These are phyloP conservation scores for Mormyrus proboscirostris DNA, from an alignment of 2,797 vertebrate genomes.

Conservation along the genomic window DNA sequence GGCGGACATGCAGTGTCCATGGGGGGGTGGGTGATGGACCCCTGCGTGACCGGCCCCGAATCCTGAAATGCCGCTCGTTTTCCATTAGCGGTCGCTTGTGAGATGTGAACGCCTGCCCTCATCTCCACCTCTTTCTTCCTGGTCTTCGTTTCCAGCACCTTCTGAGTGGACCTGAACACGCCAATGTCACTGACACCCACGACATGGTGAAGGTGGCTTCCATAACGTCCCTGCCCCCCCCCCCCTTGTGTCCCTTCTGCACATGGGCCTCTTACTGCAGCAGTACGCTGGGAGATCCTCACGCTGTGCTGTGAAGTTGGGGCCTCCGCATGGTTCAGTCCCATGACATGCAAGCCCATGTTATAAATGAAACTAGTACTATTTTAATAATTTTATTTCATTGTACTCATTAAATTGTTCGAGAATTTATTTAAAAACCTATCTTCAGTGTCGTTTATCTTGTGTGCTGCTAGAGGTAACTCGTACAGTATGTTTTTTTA, in stretches of 20 bases:
- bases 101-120: not conserved
- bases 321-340: constrained; percentile 53
- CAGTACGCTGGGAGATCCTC: constrained; percentile 25
- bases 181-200: not conserved
- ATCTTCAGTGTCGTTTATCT: not conserved
- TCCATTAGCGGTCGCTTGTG: not conserved
- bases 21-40: not conserved
- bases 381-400: constrained; percentile 39
- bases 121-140: not conserved
- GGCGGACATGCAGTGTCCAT: not conserved
- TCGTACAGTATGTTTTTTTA: not conserved
- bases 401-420: constrained; percentile 66
- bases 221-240: not conserved
- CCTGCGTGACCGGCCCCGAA: not conserved
- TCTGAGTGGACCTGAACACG: not conserved
- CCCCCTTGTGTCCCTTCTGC: not conserved
- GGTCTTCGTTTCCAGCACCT: not conserved
- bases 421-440: not conserved
- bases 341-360: constrained; percentile 59
- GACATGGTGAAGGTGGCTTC: not conserved
- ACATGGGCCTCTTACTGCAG: not conserved
- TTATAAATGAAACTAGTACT: constrained; percentile 58
- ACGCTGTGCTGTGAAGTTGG: not conserved
- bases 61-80: not conserved
- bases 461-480: not conserved